These are phyloP conservation scores for Callyntrura guangdongensis DNA, from an alignment of 2,888 invertebrate species.

Conservation along the genomic window DNA sequence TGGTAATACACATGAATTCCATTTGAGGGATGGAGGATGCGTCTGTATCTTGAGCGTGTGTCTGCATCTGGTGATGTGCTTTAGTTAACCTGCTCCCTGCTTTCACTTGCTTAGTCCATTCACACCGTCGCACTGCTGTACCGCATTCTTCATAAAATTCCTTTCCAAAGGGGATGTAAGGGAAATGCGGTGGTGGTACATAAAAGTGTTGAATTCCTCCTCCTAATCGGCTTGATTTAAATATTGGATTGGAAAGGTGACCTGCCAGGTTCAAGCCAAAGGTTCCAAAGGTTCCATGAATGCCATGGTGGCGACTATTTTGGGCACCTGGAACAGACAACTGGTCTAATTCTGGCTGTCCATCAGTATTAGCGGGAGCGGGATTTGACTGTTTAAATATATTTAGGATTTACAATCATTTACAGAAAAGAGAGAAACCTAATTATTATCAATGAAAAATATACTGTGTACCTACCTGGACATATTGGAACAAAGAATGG, in stretches of 20 bases:
- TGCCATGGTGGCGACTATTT: too few species aligned
- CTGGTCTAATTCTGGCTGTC: too few species aligned
- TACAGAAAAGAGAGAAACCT: not conserved
- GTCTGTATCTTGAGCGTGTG: not conserved
- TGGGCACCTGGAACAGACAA: too few species aligned
- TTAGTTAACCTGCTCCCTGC: not conserved
- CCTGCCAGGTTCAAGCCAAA: too few species aligned
- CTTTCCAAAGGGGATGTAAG: not conserved
- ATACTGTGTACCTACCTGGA: not conserved
- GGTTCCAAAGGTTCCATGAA: too few species aligned
- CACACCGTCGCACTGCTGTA: slow-evolving; percentile 17
- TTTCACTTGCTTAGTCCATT: not conserved
- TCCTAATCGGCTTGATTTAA: too few species aligned
- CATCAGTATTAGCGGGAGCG: too few species aligned
- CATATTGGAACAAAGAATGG: not conserved
- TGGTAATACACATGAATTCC: slow-evolving; percentile 9
- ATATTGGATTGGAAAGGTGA: too few species aligned
- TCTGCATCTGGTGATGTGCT: slow-evolving; percentile 9
- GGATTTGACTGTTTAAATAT: not conserved
- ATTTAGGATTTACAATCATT: too few species aligned
- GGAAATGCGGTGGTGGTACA: not conserved
- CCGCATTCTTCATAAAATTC: slow-evolving; percentile 61
- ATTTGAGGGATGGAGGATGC: not conserved
- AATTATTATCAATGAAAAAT: not conserved
- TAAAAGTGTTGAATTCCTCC: not conserved